phyloP scores from a whole-genome alignment of 2,113 vertebrate species.

The Neogale vison region DNA sequence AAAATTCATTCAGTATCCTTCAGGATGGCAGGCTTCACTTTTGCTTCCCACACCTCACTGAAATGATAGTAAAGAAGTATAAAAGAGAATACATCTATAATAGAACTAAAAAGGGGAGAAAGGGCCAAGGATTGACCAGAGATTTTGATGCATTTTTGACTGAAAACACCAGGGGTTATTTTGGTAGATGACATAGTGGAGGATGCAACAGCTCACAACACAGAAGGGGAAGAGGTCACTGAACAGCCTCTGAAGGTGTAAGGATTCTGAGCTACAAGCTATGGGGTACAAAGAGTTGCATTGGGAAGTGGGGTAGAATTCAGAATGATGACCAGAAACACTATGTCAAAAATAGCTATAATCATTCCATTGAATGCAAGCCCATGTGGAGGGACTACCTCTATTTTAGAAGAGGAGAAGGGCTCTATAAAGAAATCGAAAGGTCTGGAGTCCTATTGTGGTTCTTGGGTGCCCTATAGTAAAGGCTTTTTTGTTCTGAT shows the following conservation, averaged over 20 bases:
- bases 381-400: not conserved
- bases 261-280: not conserved
- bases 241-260: not conserved
- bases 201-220: not conserved
- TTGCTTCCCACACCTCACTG: not conserved
- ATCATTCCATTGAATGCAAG: not conserved
- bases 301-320: not conserved
- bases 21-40: not conserved
- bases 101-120: not conserved
- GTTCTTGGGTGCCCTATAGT: not conserved
- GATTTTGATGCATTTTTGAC: constrained; percentile 31
- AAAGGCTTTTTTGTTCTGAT: not conserved
- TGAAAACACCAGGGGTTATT: constrained; percentile 13
- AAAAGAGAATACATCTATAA: constrained; percentile 28
- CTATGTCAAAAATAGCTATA: not conserved
- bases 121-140: not conserved
- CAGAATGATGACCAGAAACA: not conserved
- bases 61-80: constrained; percentile 51
- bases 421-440: not conserved
- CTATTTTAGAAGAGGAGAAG: not conserved
- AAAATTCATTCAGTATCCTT: constrained; percentile 37
- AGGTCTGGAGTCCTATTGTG: not conserved
- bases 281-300: not conserved
- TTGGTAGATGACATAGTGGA: not conserved
- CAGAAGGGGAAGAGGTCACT: not conserved